These are phyloP conservation scores for Myotis pilosus DNA, from an alignment of 2,797 vertebrate genomes.

Conservation along the genomic window DNA sequence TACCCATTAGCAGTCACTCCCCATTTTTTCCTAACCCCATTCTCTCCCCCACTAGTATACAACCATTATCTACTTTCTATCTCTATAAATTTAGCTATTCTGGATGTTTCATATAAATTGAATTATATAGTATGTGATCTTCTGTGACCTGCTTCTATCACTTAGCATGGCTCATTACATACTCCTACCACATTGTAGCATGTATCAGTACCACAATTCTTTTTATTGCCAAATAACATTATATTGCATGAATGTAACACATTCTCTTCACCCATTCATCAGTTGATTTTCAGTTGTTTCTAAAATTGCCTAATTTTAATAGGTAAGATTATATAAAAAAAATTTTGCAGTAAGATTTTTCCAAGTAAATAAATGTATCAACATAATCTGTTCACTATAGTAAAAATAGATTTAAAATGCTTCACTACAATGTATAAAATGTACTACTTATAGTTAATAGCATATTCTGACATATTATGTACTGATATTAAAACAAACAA, in stretches of 20 bases:
- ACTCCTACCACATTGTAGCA: background rate
- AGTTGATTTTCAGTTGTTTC: background rate
- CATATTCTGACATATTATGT: background rate
- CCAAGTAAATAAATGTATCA: background rate
- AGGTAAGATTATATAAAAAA: background rate
- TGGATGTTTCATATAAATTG: background rate
- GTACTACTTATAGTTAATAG: background rate
- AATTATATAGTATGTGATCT: background rate
- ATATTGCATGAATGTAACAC: background rate
- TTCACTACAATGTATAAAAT: background rate
- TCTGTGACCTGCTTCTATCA: background rate
- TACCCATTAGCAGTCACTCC: background rate
- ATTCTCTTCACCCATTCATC: background rate
- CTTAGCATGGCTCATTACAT: background rate
- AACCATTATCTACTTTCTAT: background rate
- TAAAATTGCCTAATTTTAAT: slow-evolving; percentile 6
- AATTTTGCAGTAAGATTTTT: slow-evolving; percentile 17
- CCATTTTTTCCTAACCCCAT: background rate
- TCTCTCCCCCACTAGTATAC: background rate
- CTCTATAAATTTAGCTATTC: background rate
- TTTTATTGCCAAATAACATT: background rate
- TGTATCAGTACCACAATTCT: background rate
- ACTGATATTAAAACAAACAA: background rate
- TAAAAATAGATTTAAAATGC: background rate
- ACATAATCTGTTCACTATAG: background rate